Base-by-base conservation (phyloP, 2,888 invertebrate species). In the Pandemis heparana region DNA sequence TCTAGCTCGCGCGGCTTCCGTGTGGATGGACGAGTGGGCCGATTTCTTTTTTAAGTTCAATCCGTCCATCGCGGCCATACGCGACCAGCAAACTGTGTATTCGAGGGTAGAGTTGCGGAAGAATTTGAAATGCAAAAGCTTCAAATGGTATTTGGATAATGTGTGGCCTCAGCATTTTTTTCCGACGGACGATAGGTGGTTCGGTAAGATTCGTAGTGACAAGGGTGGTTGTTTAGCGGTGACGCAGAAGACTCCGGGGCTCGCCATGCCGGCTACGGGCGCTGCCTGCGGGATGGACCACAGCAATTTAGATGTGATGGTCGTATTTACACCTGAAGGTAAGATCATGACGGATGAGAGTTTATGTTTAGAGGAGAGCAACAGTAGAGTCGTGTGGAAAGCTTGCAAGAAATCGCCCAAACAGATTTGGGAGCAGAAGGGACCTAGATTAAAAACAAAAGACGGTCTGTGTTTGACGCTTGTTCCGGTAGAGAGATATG, bases 11-110 rank as follows among this genome's bases (percentile, higher is more conserved):
- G 99, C 98, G 0, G 99, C 99, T 0, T 95, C 97, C 2, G 99
- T 99, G 0, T 99, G 99, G 99, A 98, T 99, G 97, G 99, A 99
- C 85, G 97, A 99, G 71, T 99, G 99, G 97, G 97, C 97, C 12
- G 97, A 97, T 76, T 98, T 99, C 89, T 98, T 97, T 84, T 98
- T 98, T 87, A 97, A 97, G 85, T 97, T 98, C 80, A 98, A 98
- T 84, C 96, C 95, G 79, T 95, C 96, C 53, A 96, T 97, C 0
- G 95, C 95, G 0, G 84, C 89, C 0, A 87, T 88, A 68, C 94
- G 95, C 39, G 95, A 96, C 65, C 92, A 95, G 70, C 97, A 97
- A 80, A 92, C 95, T 74, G 95, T 97, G 0, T 92, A 92, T 0
- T 92, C 95, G 43, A 94, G 99, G 70, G 80, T 97, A 14, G 95